phyloP scores from a whole-genome alignment of 2,888 invertebrate genomes.

The Drosophila phalerata region DNA sequence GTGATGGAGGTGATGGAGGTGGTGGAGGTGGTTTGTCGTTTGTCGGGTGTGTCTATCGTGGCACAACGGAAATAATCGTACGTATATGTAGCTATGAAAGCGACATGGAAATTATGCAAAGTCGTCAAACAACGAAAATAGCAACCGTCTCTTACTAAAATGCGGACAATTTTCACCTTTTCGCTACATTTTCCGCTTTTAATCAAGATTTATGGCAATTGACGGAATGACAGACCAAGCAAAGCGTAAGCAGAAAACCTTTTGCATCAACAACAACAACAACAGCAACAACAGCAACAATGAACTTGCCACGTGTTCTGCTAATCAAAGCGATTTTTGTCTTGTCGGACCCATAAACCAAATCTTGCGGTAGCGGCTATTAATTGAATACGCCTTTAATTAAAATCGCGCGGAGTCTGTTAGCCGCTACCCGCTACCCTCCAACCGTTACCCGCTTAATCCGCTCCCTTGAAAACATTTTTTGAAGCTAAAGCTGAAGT shows the following conservation, averaged over 20 bases:
- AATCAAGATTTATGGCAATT: conserved; percentile 80
- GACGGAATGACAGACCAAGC: conserved; percentile 52
- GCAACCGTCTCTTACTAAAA: conserved; percentile 44
- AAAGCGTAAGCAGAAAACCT: conserved; percentile 19
- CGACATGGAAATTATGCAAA: conserved; percentile 71
- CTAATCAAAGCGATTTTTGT: conserved; percentile 60
- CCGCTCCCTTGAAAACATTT: not conserved
- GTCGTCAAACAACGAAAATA: conserved; percentile 55
- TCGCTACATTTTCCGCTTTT: conserved; percentile 70
- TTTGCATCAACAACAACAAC: conserved; percentile 5
- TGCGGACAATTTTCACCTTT: conserved; percentile 77
- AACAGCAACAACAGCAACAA: conserved; percentile 1
- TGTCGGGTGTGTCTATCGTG: conserved; percentile 6
- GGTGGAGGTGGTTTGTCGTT: not conserved
- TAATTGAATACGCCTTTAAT: conserved; percentile 72
- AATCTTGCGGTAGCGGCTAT: conserved; percentile 53
- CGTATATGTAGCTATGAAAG: conserved; percentile 31
- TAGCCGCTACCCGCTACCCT: not conserved
- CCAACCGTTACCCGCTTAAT: not conserved
- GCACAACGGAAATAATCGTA: conserved; percentile 50
- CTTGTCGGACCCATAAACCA: conserved; percentile 45
- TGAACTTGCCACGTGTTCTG: conserved; percentile 40
- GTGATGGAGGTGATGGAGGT: conserved; percentile 1
- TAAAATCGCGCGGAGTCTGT: conserved; percentile 50
- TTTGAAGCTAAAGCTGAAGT: conserved; percentile 5